Evolutionary conservation across 1,140 invertebrate genomes (phyloP), one percentile per base, ranked within the genome.

Genomic region (Cydia strobilella): DNA sequence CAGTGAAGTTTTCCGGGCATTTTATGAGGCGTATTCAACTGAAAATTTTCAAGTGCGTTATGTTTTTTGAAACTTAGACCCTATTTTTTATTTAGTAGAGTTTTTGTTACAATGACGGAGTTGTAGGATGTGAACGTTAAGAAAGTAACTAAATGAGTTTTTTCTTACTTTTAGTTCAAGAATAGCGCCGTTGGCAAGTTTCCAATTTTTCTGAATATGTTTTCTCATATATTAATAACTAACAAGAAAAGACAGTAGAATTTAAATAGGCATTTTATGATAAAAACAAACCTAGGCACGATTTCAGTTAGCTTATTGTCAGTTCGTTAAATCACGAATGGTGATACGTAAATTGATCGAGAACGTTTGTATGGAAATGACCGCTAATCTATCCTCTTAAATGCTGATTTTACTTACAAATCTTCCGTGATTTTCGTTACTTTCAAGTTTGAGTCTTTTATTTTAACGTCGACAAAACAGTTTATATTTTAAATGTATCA

Each of bases 1-100:
- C 18, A 39, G n/a, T 10, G 31, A 69, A 69, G 65, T 69, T 69
- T 69, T 35, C 31, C n/a, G 18, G 65, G 65, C 31, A 69, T 69
- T 69, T 69, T 69, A 69, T 69, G 65, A 39, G 65, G 31, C 65
- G 54, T 20, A 13, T 59, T 59, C 54, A 23, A 59, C 9, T 59
- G 20, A 23, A 59, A 23, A 59, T 59, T 59, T 59, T 3, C 48
- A 18, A n/a, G 48, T 59, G 7, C 51, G 15, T 18, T 7, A 39
- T 39, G n/a, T 18, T 51, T 51, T 51, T 18, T 51, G 54, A 10
- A 59, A 59, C 9, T 20, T 23, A 23, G 54, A 23, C 18, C 23
- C 10, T 59, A 23, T 59, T 59, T 23, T 20, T 59, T 59, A 12
- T 59, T 10, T 9, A 51, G 15, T 18, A n/a, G 48, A 7, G 48